Base-by-base conservation (phyloP, 2,113 vertebrate species). In the Halcyon malimbica region DNA sequence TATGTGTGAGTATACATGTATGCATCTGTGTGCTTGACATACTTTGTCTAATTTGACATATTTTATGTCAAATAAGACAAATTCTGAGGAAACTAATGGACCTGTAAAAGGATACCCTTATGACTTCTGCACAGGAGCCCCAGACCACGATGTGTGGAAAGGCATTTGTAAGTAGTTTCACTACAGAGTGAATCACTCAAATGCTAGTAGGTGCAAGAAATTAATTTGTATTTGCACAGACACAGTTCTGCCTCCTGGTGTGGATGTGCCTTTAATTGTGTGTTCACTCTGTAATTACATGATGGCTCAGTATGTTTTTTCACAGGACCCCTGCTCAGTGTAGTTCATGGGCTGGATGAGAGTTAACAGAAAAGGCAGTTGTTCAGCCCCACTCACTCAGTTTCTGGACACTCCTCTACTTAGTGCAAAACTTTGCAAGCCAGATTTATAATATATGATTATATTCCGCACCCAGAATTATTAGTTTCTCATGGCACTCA, bases 361-460 rank as follows among this genome's bases (percentile, higher is more conserved):
- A 63, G n/a, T 25, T 81, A 89, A 92, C 35, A 89, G 77, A 76
- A 89, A 86, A 64, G 21, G 53, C 51, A 81, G 83, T 24, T 90
- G 35, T 79, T 94, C 83, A 73, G 35, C 48, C 39, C 11, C 73
- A 48, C 33, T 80, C 2, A 2, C 65, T 83, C 67, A 29, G 53
- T 63, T 83, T 91, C 44, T 90, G 50, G 48, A 59, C 74, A 41
- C n/a, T 91, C 67, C 74, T 80, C 67, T 79, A 82, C 63, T 94
- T 83, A 83, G 53, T 51, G 37, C 44, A 91, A 83, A 81, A 44
- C 39, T 89, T 92, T 83, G 33, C 11, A 56, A 83, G n/a, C 24
- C 51, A 35, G 35, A 35, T 35, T 35, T 35, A 35, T 35, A 35
- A 35, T 35, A 35, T 35, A 35, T 35, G 35, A 35, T 35, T 35